Evolutionary conservation across 2,797 vertebrate species (phyloP), one percentile per base, ranked within the genome.

Genomic region (Malurus splendens): DNA sequence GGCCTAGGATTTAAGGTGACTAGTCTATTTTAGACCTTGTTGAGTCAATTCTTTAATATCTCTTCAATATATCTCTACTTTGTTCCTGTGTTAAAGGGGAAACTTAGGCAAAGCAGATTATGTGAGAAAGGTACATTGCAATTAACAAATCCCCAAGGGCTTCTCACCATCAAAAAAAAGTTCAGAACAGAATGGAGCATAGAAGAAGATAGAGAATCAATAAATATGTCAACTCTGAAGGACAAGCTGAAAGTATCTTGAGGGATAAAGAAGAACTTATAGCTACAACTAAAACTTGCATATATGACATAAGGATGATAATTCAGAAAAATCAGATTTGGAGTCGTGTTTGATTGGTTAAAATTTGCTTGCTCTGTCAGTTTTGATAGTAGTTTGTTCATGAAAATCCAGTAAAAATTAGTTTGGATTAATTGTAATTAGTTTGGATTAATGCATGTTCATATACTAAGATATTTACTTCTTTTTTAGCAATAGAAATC

Each of bases 351-450:
- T 59, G 9, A 7, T 12, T 45, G 6, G 3, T 73, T 70, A 52
- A 61, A 6, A 2, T 3, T 18, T 33, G 75, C 75, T 85, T 70
- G 1, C 9, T 73, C 24, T 25, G 7, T 22, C 42, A 45, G 6
- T 14, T 19, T 7, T 15, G 10, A n/a, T 5, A 57, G 12, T 4
- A 24, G 10, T 44, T 84, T 59, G 27, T 45, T 44, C 0, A 0
- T 61, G 4, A 20, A n/a, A 52, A 33, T 27, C 12, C 13, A 57
- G 15, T 32, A 61, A n/a, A 38, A 75, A 27, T 19, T 59, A 1
- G 1, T 44, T 79, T 66, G 14, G 1, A 10, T 56, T 76, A 55
- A 28, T 36, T n/a, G n/a, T 42, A 75, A 27, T 19, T 59, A 1
- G 1, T 44, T 79, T 66, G 14, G 1, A 10, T 56, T 76, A 55